These are phyloP conservation scores for Miniopterus natalensis DNA, from an alignment of 2,113 vertebrate genomes.

Conservation along the genomic window DNA sequence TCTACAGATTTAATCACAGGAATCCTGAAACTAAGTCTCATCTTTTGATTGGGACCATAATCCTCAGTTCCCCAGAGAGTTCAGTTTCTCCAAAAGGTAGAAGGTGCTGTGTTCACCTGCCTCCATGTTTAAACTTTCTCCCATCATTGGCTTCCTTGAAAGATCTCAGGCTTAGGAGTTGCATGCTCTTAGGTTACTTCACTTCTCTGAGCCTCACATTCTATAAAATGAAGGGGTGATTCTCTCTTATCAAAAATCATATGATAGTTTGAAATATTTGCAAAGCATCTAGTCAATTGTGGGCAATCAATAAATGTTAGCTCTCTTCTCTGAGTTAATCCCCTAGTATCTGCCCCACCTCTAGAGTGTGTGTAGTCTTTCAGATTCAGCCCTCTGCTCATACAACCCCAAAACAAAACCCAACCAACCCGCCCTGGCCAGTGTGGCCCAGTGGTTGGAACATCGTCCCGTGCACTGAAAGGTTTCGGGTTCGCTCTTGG, in stretches of 20 bases:
- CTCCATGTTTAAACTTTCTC: not conserved
- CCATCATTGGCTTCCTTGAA: not conserved
- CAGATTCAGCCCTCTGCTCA: not conserved
- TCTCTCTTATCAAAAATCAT: not conserved
- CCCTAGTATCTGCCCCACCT: not conserved
- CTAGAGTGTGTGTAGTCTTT: not conserved
- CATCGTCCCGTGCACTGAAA: too few relatives aligned
- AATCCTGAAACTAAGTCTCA: not conserved
- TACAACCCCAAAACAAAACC: not conserved
- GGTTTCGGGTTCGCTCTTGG: too few relatives aligned
- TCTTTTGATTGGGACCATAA: slow-evolving; percentile 37
- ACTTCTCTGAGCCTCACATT: not conserved
- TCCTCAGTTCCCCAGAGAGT: not conserved
- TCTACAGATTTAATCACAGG: not conserved
- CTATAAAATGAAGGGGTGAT: not conserved
- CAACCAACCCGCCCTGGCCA: not conserved
- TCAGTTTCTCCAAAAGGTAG: not conserved
- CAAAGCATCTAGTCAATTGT: not conserved
- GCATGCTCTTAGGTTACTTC: not conserved
- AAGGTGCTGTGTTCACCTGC: not conserved
- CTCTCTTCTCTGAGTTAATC: not conserved
- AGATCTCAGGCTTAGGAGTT: not conserved
- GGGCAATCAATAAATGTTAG: not conserved
- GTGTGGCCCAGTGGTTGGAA: too few relatives aligned
- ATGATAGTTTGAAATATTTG: slow-evolving; percentile 19